Conservation (phyloP, 2,113 vertebrate species). For the Phoenicopterus ruber region DNA sequence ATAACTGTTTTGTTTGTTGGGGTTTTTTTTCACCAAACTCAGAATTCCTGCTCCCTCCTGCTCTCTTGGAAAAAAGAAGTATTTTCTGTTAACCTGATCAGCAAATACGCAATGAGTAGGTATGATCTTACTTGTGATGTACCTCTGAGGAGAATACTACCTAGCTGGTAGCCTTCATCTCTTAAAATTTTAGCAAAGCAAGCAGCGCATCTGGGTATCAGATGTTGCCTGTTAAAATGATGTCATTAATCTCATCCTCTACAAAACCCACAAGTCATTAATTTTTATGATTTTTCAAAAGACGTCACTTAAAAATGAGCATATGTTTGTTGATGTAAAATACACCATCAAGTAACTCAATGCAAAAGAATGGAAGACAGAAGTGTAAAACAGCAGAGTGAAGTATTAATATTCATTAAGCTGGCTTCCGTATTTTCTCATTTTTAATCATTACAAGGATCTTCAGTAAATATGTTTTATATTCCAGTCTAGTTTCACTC, state of each 20-base stretch:
- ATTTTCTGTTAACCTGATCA: background rate
- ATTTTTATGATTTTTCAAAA: background rate
- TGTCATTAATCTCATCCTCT: background rate
- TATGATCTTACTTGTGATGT: background rate
- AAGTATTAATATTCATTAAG: background rate
- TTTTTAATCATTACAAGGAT: background rate
- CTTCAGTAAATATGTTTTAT: conserved; percentile 7
- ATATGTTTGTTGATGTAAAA: background rate
- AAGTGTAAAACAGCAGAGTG: background rate
- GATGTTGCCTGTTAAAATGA: background rate
- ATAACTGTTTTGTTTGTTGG: background rate
- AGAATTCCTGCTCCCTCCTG: background rate
- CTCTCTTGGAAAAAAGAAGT: background rate
- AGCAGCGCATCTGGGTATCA: background rate
- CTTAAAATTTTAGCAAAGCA: background rate
- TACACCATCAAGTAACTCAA: background rate
- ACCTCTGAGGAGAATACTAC: background rate
- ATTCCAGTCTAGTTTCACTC: background rate
- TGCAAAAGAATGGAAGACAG: background rate
- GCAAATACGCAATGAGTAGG: background rate
- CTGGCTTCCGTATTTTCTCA: background rate
- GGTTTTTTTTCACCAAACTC: background rate
- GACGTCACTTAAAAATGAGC: background rate
- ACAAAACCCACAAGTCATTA: background rate
- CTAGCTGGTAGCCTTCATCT: background rate